phyloP scores from a whole-genome alignment of 1,140 invertebrate species.

The Solenopsis fugax region DNA sequence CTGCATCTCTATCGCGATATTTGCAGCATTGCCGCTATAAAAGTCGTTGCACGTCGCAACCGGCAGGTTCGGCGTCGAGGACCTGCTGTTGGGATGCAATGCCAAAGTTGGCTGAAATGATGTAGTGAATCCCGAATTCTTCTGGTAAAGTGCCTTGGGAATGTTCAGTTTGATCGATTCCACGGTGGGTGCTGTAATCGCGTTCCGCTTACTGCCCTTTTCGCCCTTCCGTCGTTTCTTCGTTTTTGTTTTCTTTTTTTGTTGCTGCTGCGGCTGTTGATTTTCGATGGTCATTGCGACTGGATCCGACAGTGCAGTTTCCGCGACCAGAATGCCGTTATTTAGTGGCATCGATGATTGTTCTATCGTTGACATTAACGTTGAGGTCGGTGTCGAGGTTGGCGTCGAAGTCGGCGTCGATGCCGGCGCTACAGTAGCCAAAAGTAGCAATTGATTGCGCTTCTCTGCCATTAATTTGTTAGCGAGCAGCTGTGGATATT shows the following conservation, averaged over 20 bases:
- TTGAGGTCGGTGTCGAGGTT: slow-evolving; percentile 27
- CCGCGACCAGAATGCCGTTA: slow-evolving; percentile 87
- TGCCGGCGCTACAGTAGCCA: slow-evolving; percentile 86
- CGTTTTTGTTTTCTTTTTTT: slow-evolving; percentile 87
- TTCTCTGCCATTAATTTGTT: slow-evolving; percentile 91
- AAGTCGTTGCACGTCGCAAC: slow-evolving; percentile 41
- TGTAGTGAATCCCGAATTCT: slow-evolving; percentile 69
- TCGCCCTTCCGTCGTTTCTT: slow-evolving; percentile 87
- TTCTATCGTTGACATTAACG: slow-evolving; percentile 75
- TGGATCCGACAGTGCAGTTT: slow-evolving; percentile 38
- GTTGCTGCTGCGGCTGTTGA: slow-evolving; percentile 66
- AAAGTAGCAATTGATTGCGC: slow-evolving; percentile 89
- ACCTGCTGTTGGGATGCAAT: slow-evolving; percentile 62
- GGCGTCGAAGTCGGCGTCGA: slow-evolving; percentile 61
- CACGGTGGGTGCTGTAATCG: slow-evolving; percentile 65
- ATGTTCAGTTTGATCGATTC: slow-evolving; percentile 85
- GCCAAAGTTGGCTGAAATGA: slow-evolving; percentile 58
- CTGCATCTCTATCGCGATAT: slow-evolving; percentile 43
- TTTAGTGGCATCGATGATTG: slow-evolving; percentile 84
- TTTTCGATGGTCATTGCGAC: slow-evolving; percentile 25
- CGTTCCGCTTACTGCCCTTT: slow-evolving; percentile 66
- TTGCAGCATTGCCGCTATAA: background rate
- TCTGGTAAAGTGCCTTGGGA: slow-evolving; percentile 83
- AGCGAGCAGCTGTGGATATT: slow-evolving; percentile 91
- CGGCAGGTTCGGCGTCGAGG: slow-evolving; percentile 67